These are phyloP conservation scores for Conchocele bisecta DNA, from an alignment of 2,888 invertebrate genomes.

Conservation along the genomic window DNA sequence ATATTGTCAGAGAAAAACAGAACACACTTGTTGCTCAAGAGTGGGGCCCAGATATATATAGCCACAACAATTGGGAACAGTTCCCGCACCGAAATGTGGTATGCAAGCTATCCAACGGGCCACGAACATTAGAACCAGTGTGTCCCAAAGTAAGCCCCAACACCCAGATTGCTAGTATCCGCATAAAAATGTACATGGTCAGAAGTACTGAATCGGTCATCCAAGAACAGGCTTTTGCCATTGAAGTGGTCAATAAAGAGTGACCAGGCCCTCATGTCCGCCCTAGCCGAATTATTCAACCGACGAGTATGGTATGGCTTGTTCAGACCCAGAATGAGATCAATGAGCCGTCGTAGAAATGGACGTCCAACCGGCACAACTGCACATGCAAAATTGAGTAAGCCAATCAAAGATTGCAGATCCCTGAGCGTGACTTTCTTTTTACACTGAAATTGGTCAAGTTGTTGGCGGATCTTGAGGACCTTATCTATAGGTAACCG, in stretches of 20 bases:
- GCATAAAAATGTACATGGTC: conserved; percentile 2
- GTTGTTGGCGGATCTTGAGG: conserved; percentile 6
- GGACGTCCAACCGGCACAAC: conserved; percentile 26
- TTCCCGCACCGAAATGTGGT: conserved; percentile 19
- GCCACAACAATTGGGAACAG: conserved; percentile 27
- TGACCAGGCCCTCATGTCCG: conserved; percentile 32
- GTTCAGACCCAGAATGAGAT: conserved; percentile 22
- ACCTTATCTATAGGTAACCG: conserved; percentile 31
- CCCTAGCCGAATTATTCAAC: conserved; percentile 18
- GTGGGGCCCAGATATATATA: conserved; percentile 1
- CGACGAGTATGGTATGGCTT: conserved; percentile 19
- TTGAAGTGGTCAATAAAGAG: conserved; percentile 42
- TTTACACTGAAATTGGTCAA: not conserved
- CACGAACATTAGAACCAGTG: conserved; percentile 10
- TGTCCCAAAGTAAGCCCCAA: conserved; percentile 2
- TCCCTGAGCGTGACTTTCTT: conserved; percentile 27
- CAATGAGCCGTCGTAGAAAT: conserved; percentile 36
- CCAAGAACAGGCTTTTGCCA: conserved; percentile 37
- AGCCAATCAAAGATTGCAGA: conserved; percentile 39
- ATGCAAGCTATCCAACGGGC: not conserved
- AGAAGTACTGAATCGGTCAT: conserved; percentile 4
- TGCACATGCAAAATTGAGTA: conserved; percentile 32
- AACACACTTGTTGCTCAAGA: conserved; percentile 11
- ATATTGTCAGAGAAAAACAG: conserved; percentile 12
- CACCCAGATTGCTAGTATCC: conserved; percentile 13